Base-by-base conservation (phyloP, 2,797 vertebrate species). In the Onychomys torridus region DNA sequence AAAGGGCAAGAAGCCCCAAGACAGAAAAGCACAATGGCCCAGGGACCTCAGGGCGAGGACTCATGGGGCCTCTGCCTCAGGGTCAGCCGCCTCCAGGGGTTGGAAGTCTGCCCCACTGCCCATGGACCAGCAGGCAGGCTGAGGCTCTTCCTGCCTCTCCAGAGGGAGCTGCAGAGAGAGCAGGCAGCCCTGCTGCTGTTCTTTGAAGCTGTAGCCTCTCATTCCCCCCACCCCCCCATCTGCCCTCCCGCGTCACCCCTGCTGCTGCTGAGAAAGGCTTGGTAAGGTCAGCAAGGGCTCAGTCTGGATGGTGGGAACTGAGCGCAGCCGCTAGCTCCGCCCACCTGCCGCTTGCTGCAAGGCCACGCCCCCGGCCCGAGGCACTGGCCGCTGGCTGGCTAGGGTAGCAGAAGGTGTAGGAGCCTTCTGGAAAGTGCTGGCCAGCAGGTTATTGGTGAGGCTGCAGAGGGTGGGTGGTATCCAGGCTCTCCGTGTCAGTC, bases 171-270 rank as follows among this genome's bases (percentile, higher is more conserved):
- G 21, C 40, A 2, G 12, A 21, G 59, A 57, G 32, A 57, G 16
- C 0, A 78, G 52, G 7, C 34, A 29, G 5, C 57, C 69, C 25
- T 13, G 81, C 81, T 21, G n/a, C 27, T 21, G 63, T 46, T 55
- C 91, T 95, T 91, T 90, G 91, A 96, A 92, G 91, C 85, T 16
- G 6, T 3, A 2, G 17, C 29, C 78, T 76, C 88, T 82, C 55
- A 34, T 46, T 21, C 12, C 4, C 52, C 57, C 13, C 37, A 19
- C 37, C 14, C 3, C 3, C 46, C 81, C 57, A n/a, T n/a, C n/a
- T n/a, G 49, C 49, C 52, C 52, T 52, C 52, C 57, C 19, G 61
- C 32, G 63, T 92, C 43, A 65, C 69, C 65, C 93, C 83, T 61
- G 61, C 63, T 86, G 89, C 52, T 94, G 75, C 40, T 49, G 88